Base-by-base conservation (phyloP, 92 coral and sea anemone genomes). In the Epizoanthus ramosus region DNA sequence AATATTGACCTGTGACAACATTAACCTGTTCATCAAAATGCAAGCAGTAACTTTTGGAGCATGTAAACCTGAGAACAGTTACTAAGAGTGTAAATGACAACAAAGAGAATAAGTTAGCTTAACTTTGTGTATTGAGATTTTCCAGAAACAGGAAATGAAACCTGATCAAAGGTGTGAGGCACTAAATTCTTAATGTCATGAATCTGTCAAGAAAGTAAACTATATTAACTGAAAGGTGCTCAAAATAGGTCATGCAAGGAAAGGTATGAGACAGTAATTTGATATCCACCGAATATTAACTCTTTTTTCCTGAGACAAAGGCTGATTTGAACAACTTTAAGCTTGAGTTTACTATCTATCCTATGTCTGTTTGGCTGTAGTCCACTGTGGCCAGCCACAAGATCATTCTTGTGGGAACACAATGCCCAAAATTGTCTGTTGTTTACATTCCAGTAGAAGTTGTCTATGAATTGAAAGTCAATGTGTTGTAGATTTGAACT, bases 401-500 rank as follows among this genome's bases (percentile, higher is more conserved):
- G 61, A 61, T 12, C 24, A 35, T 60, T 45, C 21, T 61, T 77
- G 82, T 77, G 82, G 82, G 82, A 77, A 60, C 66, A 15, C 69
- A 10, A 60, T 77, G 70, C 82, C 82, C 82, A 61, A 77, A 77
- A 60, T 41, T 77, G 82, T 77, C 82, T 77, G 82, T 61, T 77
- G 82, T 77, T 77, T 77, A 77, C 56, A 77, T 39, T 19, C 24
- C 39, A 18, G 52, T 61, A 23, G 45, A 77, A 61, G 59, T 77
- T 77, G 63, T 77, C 82, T 60, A 61, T 77, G 63, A 60, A 77
- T 23, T 75, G 68, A 53, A 45, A 75, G 39, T 75, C 81, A 75
- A 69, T 77, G 82, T 77, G 71, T 50, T 50, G 54, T 50, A 12
- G 82, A 60, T 61, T 77, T 61, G 69, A 18, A 77, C 70, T 61